These are phyloP conservation scores for Leucophenga maculata DNA, from an alignment of 2,888 invertebrate species.

Conservation along the genomic window DNA sequence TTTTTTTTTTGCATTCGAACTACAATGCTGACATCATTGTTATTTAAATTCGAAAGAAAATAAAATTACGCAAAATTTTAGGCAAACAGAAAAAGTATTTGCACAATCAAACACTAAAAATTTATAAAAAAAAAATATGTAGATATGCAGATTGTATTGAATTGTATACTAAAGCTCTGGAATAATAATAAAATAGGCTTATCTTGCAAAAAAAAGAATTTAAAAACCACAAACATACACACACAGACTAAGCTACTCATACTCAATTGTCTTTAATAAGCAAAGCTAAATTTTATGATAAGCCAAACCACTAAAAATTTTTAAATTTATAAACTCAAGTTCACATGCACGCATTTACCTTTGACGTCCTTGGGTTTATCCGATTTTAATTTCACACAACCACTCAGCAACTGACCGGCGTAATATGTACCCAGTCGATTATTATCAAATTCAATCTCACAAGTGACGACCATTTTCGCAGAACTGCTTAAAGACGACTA, in stretches of 20 bases:
- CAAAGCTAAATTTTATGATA: not conserved
- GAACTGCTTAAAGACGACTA: not conserved
- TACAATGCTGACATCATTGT: not conserved
- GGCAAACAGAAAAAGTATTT: not conserved
- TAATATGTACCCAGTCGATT: constrained; percentile 67
- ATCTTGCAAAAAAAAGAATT: not conserved
- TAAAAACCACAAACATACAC: not conserved
- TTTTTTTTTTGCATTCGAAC: not conserved
- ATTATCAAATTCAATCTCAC: constrained; percentile 69
- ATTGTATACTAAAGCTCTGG: not conserved
- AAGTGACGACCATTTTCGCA: constrained; percentile 66
- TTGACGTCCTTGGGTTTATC: constrained; percentile 65
- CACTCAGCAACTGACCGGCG: constrained; percentile 68
- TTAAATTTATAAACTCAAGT: constrained; percentile 1
- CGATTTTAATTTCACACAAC: constrained; percentile 57
- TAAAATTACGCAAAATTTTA: not conserved
- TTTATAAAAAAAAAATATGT: not conserved
- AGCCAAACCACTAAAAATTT: not conserved
- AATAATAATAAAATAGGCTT: not conserved
- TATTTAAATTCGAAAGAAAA: not conserved
- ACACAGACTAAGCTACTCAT: not conserved
- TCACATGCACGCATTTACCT: constrained; percentile 49
- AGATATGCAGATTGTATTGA: not conserved
- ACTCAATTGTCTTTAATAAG: not conserved
- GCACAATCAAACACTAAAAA: not conserved